phyloP scores from a whole-genome alignment of 1,140 invertebrate species.

The Schlechtendalia chinensis region DNA sequence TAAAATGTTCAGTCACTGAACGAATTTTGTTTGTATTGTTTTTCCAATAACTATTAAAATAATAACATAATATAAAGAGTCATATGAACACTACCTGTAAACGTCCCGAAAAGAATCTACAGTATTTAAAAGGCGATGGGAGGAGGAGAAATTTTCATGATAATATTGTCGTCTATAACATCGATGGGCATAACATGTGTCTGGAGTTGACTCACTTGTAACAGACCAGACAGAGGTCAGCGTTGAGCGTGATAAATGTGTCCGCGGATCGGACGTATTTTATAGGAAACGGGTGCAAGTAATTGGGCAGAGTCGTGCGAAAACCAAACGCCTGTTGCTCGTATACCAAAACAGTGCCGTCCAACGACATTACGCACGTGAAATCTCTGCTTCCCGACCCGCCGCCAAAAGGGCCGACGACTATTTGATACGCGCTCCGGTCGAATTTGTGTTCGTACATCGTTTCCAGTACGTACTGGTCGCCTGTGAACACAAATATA shows the following conservation, averaged over 20 bases:
- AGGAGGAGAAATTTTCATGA: too few species aligned
- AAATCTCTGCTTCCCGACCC: constrained; percentile 72
- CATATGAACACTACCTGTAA: too few species aligned
- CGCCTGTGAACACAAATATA: constrained; percentile 57
- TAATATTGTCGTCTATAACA: too few species aligned
- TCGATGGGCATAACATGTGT: too few species aligned
- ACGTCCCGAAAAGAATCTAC: too few species aligned
- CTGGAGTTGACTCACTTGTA: constrained; percentile 74
- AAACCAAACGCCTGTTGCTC: constrained; percentile 85
- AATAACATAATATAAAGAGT: too few species aligned
- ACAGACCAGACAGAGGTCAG: constrained; percentile 72
- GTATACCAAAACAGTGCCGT: constrained; percentile 79
- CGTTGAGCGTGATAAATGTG: constrained; percentile 73
- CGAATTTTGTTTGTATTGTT: too few species aligned
- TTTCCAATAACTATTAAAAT: too few species aligned
- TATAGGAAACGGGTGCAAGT: constrained; percentile 76
- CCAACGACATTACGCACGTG: constrained; percentile 80
- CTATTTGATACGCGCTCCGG: constrained; percentile 66
- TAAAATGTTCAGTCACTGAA: too few species aligned
- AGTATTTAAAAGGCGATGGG: too few species aligned
- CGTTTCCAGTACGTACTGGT: constrained; percentile 63
- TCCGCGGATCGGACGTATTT: constrained; percentile 75
- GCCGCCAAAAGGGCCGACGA: constrained; percentile 75
- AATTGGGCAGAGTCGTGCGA: constrained; percentile 69
- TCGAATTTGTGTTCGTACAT: constrained; percentile 68